Conservation (phyloP, 2,888 invertebrate genomes). For the Tenthredo notha region DNA sequence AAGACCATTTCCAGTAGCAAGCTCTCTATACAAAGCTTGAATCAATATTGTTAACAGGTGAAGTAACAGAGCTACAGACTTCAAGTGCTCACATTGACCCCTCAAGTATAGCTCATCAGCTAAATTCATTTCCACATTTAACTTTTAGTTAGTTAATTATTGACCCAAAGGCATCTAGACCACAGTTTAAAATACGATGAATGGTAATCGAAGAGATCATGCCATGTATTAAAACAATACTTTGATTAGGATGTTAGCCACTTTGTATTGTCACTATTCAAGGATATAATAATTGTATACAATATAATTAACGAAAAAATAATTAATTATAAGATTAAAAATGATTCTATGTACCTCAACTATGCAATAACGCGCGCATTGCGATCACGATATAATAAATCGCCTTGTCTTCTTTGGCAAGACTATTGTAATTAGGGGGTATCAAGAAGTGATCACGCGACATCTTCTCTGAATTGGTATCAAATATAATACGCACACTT, state of each 20-base stretch:
- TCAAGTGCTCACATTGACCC: background rate
- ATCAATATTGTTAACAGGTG: background rate
- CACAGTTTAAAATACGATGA: background rate
- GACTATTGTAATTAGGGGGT: conserved; percentile 67
- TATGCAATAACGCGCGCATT: background rate
- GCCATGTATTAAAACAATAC: background rate
- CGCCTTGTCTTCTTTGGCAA: conserved; percentile 64
- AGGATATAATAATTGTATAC: background rate
- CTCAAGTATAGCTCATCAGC: background rate
- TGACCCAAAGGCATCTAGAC: background rate
- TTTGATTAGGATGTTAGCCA: background rate
- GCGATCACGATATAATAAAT: conserved; percentile 63
- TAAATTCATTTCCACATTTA: background rate
- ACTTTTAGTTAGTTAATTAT: background rate
- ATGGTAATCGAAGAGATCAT: conserved; percentile 1
- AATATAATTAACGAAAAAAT: background rate
- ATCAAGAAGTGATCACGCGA: conserved; percentile 62
- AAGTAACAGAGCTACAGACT: background rate
- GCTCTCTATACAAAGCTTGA: background rate
- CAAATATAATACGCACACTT: conserved; percentile 75
- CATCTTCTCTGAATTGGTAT: conserved; percentile 69
- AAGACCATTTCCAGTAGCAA: background rate
- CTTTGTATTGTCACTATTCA: conserved; percentile 9
- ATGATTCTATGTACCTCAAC: conserved; percentile 48
- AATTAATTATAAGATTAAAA: conserved; percentile 4